Conservation (phyloP, 2,797 vertebrate genomes). For the Galaxias olidus region DNA sequence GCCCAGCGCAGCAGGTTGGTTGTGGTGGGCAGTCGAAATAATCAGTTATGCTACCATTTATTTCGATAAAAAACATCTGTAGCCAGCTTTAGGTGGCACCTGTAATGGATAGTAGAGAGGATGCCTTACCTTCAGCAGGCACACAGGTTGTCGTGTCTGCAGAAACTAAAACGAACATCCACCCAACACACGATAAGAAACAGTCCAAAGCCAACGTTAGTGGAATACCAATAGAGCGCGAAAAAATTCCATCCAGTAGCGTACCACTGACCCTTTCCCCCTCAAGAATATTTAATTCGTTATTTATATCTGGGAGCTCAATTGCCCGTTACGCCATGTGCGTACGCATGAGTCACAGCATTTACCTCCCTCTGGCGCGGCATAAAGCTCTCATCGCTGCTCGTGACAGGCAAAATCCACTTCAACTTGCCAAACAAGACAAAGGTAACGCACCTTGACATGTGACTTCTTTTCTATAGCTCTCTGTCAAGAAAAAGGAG, state of each 20-base stretch:
- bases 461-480: slow-evolving; percentile 15
- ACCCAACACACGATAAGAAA: slow-evolving; percentile 63
- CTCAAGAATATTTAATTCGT: slow-evolving; percentile 75
- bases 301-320: slow-evolving; percentile 75
- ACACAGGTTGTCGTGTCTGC: slow-evolving; percentile 66
- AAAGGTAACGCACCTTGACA: neutral
- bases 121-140: slow-evolving; percentile 75
- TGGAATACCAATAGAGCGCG: slow-evolving; percentile 74
- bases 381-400: slow-evolving; percentile 66
- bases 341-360: slow-evolving; percentile 80
- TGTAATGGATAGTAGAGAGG: slow-evolving; percentile 17
- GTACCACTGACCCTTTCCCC: slow-evolving; percentile 68
- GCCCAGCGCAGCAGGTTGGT: no score
- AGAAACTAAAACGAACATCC: slow-evolving; percentile 52
- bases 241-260: slow-evolving; percentile 63
- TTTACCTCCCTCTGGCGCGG: slow-evolving; percentile 74
- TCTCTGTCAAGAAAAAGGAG: no score
- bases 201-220: slow-evolving; percentile 67
- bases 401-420: slow-evolving; percentile 63
- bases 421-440: slow-evolving; percentile 55
- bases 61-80: neutral
- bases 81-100: neutral
- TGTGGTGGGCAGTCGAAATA: no score
- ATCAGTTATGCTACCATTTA: no score
- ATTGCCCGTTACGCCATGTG: slow-evolving; percentile 67